Evolutionary conservation across 2,888 invertebrate genomes (phyloP).

Genomic region (Adineta ricciae): DNA sequence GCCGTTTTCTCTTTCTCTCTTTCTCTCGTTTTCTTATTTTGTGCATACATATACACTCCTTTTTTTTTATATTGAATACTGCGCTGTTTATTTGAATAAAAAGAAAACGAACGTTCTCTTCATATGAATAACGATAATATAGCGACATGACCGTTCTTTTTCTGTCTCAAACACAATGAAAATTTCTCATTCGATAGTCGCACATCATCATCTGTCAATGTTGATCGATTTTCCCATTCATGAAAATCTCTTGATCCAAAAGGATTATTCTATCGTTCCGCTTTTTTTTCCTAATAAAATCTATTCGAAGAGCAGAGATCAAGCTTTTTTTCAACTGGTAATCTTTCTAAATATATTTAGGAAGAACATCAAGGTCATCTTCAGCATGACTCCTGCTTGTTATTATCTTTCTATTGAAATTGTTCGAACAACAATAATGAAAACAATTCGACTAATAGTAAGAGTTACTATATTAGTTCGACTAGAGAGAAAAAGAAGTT

Average conservation of each 20-base stretch:
- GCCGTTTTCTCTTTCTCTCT: neutral
- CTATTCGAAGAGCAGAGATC: neutral
- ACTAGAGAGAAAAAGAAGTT: neutral
- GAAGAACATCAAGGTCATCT: neutral
- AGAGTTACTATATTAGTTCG: neutral
- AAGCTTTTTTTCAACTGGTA: neutral
- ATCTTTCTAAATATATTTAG: neutral
- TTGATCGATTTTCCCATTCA: neutral
- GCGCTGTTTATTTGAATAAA: conserved; percentile 5
- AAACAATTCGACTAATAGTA: neutral
- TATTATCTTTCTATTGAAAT: neutral
- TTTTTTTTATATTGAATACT: neutral
- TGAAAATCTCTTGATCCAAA: neutral
- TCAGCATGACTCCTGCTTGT: no score
- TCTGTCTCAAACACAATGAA: no score
- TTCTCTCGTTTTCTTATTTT: neutral
- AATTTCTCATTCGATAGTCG: no score
- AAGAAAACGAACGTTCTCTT: neutral
- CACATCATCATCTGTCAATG: neutral
- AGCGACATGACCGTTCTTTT: neutral
- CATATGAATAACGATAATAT: neutral
- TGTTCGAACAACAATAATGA: neutral
- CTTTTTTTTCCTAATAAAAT: neutral
- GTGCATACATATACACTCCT: neutral
- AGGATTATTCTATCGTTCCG: neutral